Percentiles rank a stretch among this genome's conserved stretches.
Conservation (phyloP, 2,797 vertebrate species). For the Syngnathus rostellatus region DNA sequence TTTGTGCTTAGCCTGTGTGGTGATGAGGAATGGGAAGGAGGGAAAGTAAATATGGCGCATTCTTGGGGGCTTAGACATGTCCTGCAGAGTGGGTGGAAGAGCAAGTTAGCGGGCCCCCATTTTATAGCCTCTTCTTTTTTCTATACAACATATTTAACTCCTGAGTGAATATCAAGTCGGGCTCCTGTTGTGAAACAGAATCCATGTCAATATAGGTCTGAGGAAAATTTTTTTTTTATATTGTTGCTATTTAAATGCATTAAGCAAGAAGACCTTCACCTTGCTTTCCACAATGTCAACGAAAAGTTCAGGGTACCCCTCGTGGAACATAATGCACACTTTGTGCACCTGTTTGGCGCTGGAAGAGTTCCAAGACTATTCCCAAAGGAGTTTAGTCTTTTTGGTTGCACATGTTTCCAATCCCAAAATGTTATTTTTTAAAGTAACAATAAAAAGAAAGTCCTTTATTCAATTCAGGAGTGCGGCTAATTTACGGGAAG, state of each 20-base stretch:
- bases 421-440: neutral
- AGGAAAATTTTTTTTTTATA: constrained; percentile 4
- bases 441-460: neutral
- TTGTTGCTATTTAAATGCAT: too few species aligned
- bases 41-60: constrained; percentile 59
- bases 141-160: constrained; percentile 36
- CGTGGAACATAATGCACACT: constrained; percentile 11
- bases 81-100: constrained; percentile 53
- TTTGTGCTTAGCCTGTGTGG: constrained; percentile 38
- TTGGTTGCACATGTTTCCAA: neutral
- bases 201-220: constrained; percentile 31
- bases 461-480: neutral
- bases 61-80: constrained; percentile 50
- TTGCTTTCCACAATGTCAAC: constrained; percentile 22
- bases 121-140: constrained; percentile 15
- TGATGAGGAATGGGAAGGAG: constrained; percentile 44
- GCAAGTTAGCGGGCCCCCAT: constrained; percentile 40
- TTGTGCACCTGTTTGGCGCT: constrained; percentile 30
- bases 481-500: too few species aligned
- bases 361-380: constrained; percentile 4
- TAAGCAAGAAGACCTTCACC: constrained; percentile 4
- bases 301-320: constrained; percentile 9
- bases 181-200: constrained; percentile 31
- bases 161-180: constrained; percentile 25
- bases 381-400: neutral